Evolutionary conservation across 2,888 invertebrate genomes (phyloP).

Genomic region (Mylabris sibirica): DNA sequence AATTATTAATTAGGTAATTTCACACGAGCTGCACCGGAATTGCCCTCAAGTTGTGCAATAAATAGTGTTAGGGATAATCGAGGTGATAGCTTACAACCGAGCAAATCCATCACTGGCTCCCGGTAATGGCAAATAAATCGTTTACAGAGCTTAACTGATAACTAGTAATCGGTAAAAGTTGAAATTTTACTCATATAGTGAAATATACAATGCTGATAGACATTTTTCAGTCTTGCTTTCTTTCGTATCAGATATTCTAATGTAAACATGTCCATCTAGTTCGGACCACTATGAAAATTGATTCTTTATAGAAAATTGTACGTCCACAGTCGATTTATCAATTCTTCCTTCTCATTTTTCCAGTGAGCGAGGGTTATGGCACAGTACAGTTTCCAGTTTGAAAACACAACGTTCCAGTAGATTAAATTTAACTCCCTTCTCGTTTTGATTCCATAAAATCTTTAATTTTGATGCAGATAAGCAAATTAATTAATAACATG

Average conservation of each 20-base stretch:
- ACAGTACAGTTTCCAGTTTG: not conserved
- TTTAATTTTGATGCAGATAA: not conserved
- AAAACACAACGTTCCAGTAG: not conserved
- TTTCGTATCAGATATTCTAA: too few species aligned
- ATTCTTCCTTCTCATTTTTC: not conserved
- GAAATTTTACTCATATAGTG: not conserved
- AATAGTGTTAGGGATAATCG: constrained; percentile 7
- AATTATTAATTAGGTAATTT: constrained; percentile 15
- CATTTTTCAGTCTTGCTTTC: not conserved
- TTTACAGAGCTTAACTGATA: not conserved
- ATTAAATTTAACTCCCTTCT: not conserved
- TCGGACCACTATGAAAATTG: not conserved
- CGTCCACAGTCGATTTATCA: not conserved
- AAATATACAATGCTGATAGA: not conserved
- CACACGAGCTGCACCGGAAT: constrained; percentile 13
- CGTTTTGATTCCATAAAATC: not conserved
- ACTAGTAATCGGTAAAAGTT: not conserved
- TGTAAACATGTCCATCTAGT: too few species aligned
- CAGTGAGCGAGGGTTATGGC: not conserved
- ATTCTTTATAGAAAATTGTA: too few species aligned
- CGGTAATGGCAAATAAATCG: constrained; percentile 4
- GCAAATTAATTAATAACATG: not conserved
- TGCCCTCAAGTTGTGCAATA: constrained; percentile 7
- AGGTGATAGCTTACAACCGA: constrained; percentile 1
- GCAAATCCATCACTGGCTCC: not conserved